Evolutionary conservation across 2,888 invertebrate species (phyloP), one percentile per base, ranked within the genome.

Genomic region (Mystacides longicornis): DNA sequence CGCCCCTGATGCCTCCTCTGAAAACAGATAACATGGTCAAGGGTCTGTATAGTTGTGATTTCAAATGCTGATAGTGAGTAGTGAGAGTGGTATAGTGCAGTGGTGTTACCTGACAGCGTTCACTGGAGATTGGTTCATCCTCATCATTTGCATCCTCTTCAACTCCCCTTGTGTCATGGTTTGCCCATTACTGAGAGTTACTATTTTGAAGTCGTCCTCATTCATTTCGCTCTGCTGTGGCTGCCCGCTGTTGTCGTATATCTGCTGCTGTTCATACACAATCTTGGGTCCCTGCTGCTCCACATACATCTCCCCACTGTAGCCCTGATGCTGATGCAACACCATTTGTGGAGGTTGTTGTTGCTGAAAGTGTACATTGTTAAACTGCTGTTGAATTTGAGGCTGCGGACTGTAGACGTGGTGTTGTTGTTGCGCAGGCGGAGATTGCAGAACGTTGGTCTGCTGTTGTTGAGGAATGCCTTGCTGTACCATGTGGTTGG

Each of bases 161-260:
- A 73, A 75, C 49, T 78, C 77, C 0, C 73, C 75, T n/a, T 75
- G 62, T 4, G 75, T 71, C 27, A 78, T 71, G 56, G 72, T 68
- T 61, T 76, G 76, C 3, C 77, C 77, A 56, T 70, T 75, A 2
- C 65, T 65, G 48, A 77, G 62, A 1, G 75, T 71, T 21, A 77
- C 66, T 54, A 75, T 64, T 60, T 74, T 74, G 45, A 72, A 64
- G 56, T 75, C 75, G 33, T 77, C 76, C 18, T 76, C 75, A 21
- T 67, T 61, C 20, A 67, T 64, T 21, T 75, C 74, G 0, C 70
- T 66, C 11, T 37, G 37, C 16, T 37, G 37, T 14, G 14, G 37
- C 14, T 75, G 74, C 69, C 73, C 68, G 55, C 73, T 46, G 46
- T 45, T 48, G 33, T 56, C 53, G 16, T 60, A 63, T 18, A 62